Evolutionary conservation across 2,888 invertebrate species (phyloP), one percentile per base, ranked within the genome.

Genomic region (Drosophila kokeensis): DNA sequence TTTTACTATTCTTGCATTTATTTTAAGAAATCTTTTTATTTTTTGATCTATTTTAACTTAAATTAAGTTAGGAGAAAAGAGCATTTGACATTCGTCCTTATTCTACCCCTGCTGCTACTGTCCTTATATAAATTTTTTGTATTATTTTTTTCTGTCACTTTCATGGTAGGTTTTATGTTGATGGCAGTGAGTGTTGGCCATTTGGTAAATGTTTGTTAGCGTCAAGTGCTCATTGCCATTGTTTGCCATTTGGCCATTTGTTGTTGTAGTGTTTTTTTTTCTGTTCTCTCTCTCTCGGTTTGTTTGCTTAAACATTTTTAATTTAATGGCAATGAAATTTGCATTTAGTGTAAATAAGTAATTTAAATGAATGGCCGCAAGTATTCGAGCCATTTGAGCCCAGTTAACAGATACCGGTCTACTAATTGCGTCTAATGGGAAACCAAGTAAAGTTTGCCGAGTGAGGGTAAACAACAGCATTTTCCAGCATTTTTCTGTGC

Each of bases 291-390:
- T 4, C 4, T 15, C 21, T 45, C n/a, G n/a, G 45, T 45, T 24
- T 45, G 15, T 15, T 24, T 76, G 50, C 65, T 70, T 53, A 64
- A 80, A 52, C 76, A 82, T 69, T 82, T 76, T 87, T 71, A 85
- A 82, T 87, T 82, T 87, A 70, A 62, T 61, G 89, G 76, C 83
- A 78, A 84, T 84, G 72, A 89, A 84, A 89, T 89, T 84, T 84
- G 73, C 89, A 89, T 89, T 69, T 66, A 70, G 72, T 81, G 84
- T 83, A 83, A 89, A 84, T 84, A 79, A 84, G 79, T 72, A 79
- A 86, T 87, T 83, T 73, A 79, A 84, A 81, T 79, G 70, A 72
- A 73, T 53, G 45, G 71, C 81, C 69, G 49, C 70, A 71, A 82
- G 76, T 69, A 54, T 68, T 59, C 61, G 34, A 40, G 66, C 49